Base-by-base conservation (phyloP, 2,888 invertebrate species). In the Heliconius erato region DNA sequence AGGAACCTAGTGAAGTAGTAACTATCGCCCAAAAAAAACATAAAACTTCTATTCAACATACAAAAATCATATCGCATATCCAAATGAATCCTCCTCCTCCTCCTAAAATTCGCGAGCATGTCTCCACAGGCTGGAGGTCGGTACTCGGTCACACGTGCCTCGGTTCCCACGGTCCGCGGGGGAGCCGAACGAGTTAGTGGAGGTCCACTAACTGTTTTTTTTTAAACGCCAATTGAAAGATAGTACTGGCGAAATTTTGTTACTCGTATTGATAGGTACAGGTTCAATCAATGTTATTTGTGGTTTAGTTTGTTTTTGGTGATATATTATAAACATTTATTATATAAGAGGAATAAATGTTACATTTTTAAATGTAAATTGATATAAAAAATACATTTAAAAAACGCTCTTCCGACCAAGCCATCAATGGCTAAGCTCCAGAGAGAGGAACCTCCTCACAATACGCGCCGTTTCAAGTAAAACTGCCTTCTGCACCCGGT, bases 141-240 rank as follows among this genome's bases (percentile, higher is more conserved):
- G 88, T 85, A 87, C 26, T 67, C 67, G 28, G 63, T 11, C 28
- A 67, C 89, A 89, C 87, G 89, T 89, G 89, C 86, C 87, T 74
- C 76, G 82, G 87, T 91, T 94, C 94, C 92, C 94, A 94, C 94
- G 94, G 90, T 88, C 92, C 88, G 89, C 89, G 92, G 94, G 93
- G 87, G 91, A 84, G 80, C 86, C 86, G 84, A 87, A 85, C 86
- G 82, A 83, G 86, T 26, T 14, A 26, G 65, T 26, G 65, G 65
- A 87, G 86, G 87, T 85, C 88, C 87, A 86, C 87, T 86, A 65
- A 81, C 84, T 79, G 83, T 84, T 87, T 87, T 71, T 86, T 85
- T 76, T 82, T 83, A 68, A 80, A 68, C 79, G 84, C 83, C 83
- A 83, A 83, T 83, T 83, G 84, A 40, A 44, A 14, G 71, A 79